Percentiles rank a stretch among this genome's conserved stretches.
Evolutionary conservation across 2,113 vertebrate genomes (phyloP).

Genomic region (Holacanthus passer): DNA sequence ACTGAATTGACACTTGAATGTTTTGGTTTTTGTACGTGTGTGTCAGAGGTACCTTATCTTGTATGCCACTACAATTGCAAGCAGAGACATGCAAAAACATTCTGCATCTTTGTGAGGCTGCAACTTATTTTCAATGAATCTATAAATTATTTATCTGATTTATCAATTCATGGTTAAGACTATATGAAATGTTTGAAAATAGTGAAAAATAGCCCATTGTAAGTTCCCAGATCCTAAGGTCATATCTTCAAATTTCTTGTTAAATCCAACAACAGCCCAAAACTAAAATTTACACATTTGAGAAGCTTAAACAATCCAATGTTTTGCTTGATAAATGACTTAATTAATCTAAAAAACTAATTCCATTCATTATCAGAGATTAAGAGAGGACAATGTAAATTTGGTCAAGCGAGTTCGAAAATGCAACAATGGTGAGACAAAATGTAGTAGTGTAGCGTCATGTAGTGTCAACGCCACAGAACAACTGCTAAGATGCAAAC

Average conservation of each 20-base stretch:
- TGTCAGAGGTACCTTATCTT: slow-evolving; percentile 2
- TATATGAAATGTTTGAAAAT: background rate
- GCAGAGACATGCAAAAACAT: background rate
- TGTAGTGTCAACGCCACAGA: background rate
- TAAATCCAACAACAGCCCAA: background rate
- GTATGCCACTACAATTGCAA: background rate
- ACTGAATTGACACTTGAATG: background rate
- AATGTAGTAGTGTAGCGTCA: no score
- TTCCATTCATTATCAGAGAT: no score
- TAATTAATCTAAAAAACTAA: no score
- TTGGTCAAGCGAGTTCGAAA: no score
- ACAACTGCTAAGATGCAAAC: background rate
- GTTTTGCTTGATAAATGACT: no score
- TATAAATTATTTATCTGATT: background rate
- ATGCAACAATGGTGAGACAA: background rate
- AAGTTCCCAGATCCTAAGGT: background rate
- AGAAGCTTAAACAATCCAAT: background rate
- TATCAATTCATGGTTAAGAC: background rate
- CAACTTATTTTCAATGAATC: background rate
- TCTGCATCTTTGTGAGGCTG: background rate
- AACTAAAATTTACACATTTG: background rate
- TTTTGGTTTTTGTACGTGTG: background rate
- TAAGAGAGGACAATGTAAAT: no score
- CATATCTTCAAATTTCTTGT: background rate
- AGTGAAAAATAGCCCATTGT: background rate